phyloP scores from a whole-genome alignment of 2,797 vertebrate species.

The Phylloscopus collybita region DNA sequence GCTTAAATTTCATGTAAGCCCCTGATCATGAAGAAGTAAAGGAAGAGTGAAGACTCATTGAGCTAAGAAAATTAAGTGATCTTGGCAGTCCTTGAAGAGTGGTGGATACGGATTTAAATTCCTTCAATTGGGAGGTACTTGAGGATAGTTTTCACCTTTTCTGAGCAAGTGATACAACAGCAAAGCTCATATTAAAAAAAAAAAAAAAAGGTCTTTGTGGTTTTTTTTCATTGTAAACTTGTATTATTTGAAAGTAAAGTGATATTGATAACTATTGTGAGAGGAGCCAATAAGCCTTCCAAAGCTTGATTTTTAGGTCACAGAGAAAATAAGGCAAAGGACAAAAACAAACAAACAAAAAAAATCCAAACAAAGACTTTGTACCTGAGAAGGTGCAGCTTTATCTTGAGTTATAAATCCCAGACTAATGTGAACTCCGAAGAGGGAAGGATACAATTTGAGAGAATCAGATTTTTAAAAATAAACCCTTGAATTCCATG shows the following conservation, averaged over 20 bases:
- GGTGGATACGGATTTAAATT: not conserved
- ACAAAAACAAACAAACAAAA: not conserved
- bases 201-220: not conserved
- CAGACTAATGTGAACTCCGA: not conserved
- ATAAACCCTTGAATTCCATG: not conserved
- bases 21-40: not conserved
- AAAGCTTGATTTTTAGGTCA: not conserved
- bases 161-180: not conserved
- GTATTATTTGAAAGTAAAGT: not conserved
- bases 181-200: not conserved
- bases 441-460: fast-evolving
- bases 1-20: not conserved
- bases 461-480: not conserved
- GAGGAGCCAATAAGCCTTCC: not conserved
- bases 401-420: not conserved
- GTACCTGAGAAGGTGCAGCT: not conserved
- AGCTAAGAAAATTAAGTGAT: not conserved
- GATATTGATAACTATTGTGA: not conserved
- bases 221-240: not conserved
- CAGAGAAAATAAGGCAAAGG: not conserved
- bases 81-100: not conserved
- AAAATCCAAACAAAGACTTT: not conserved
- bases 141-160: not conserved
- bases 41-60: not conserved
- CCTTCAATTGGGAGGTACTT: not conserved